Base-by-base conservation (phyloP, 1,140 invertebrate genomes). In the Penaeus vannamei region DNA sequence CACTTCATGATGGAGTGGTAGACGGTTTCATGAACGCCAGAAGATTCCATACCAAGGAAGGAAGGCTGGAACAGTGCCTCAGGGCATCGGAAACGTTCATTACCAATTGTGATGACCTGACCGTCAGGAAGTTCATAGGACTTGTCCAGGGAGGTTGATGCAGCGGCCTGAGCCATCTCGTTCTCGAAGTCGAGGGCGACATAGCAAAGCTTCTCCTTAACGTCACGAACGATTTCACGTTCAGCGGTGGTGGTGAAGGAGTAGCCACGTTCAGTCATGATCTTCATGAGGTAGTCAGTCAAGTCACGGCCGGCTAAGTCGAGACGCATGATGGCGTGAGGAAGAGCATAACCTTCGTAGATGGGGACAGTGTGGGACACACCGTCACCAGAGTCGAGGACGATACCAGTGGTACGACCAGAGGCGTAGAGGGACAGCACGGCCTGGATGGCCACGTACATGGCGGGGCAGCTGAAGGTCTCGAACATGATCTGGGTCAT, bases 191-290 rank as follows among this genome's bases (percentile, higher is more conserved):
- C 72, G 10, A 76, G 72, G 22, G 72, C 72, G 29, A 81, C 79
- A 46, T 97, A 97, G 94, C 97, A 97, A 72, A 97, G 94, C 93
- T 97, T 98, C 93, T 97, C 97, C 94, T 97, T 98, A 93, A 98
- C 97, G 94, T 98, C 97, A 92, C 97, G 95, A 14, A 98, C 97
- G 92, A 98, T 98, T 95, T 97, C 97, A 92, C 96, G 94, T 94
- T 97, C 97, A 90, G 96, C 97, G n/a, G 94, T 94, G 83, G 93
- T 94, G 84, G 92, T 92, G 91, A 93, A 93, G 84, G 92, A 92
- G 86, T 93, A 93, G 61, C 92, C 94, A 91, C 96, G 95, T 94
- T 97, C 96, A 81, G 96, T 97, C 90, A 97, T 94, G 94, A 98
- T 98, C 94, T 98, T 97, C 96, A 97, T 97, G 91, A 97, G 94